These are phyloP conservation scores for Pseudomyrmex pallidus DNA, from an alignment of 1,140 invertebrate species.

Conservation along the genomic window DNA sequence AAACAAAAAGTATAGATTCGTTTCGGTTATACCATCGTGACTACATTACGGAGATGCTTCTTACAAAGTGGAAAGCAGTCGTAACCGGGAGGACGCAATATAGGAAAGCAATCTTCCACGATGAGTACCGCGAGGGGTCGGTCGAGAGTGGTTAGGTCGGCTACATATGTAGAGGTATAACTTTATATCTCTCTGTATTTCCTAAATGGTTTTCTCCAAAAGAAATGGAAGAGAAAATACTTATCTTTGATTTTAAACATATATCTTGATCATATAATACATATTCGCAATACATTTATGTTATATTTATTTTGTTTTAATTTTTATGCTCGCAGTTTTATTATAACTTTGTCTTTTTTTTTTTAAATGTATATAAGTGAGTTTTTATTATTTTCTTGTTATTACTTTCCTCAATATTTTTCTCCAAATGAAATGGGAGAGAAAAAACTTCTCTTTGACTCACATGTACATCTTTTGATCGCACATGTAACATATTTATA, in stretches of 20 bases:
- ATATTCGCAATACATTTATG: not conserved
- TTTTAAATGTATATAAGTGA: no score
- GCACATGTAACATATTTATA: no score
- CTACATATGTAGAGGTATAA: conserved; percentile 48
- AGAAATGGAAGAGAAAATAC: not conserved
- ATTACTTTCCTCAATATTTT: no score
- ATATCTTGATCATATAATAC: not conserved
- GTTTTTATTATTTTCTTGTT: no score
- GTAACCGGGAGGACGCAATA: conserved; percentile 60
- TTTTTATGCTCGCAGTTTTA: no score
- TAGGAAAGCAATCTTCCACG: conserved; percentile 71
- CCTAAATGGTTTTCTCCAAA: conserved; percentile 11
- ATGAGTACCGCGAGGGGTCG: conserved; percentile 37
- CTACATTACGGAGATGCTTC: conserved; percentile 51
- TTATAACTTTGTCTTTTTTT: no score
- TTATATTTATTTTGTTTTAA: not conserved
- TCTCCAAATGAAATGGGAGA: no score
- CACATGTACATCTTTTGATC: no score
- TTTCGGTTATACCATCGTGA: conserved; percentile 8
- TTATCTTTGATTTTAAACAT: not conserved
- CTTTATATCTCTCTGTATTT: conserved; percentile 38
- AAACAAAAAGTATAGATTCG: conserved; percentile 7
- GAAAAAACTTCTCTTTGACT: no score
- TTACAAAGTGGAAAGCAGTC: conserved; percentile 65
- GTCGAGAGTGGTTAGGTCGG: conserved; percentile 37